These are phyloP conservation scores for Wasmannia auropunctata DNA, from an alignment of 1,140 invertebrate genomes.

Conservation along the genomic window DNA sequence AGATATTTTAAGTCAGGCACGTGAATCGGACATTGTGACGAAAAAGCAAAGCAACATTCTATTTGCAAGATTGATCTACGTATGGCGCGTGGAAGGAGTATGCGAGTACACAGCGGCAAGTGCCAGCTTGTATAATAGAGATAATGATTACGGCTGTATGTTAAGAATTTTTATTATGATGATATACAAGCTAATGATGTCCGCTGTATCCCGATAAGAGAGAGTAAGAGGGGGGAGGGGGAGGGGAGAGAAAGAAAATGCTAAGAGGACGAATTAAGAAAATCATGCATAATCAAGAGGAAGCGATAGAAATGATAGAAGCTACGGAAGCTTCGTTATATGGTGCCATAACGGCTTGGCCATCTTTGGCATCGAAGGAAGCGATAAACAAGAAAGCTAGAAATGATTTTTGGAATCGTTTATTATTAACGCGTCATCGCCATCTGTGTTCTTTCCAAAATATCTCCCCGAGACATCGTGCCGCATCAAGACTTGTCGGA, in stretches of 20 bases:
- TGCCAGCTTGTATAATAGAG: slow-evolving; percentile 76
- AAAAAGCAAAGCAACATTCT: slow-evolving; percentile 12
- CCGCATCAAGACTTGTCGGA: slow-evolving; percentile 1
- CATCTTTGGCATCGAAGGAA: slow-evolving; percentile 28
- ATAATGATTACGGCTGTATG: slow-evolving; percentile 73
- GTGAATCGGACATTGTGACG: slow-evolving; percentile 15
- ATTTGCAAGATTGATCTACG: neutral
- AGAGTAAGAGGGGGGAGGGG: neutral
- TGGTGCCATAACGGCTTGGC: slow-evolving; percentile 54
- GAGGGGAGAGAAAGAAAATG: slow-evolving; percentile 19
- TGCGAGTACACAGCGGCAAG: slow-evolving; percentile 42
- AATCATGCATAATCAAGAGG: slow-evolving; percentile 50
- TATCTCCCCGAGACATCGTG: slow-evolving; percentile 31
- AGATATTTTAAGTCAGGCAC: slow-evolving; percentile 19
- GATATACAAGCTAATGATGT: slow-evolving; percentile 62
- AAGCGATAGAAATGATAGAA: too few relatives aligned
- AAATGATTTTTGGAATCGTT: slow-evolving; percentile 24
- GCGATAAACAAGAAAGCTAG: slow-evolving; percentile 15
- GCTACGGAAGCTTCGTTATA: slow-evolving; percentile 24
- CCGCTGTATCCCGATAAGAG: slow-evolving; percentile 44
- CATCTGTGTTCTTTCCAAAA: slow-evolving; percentile 68
- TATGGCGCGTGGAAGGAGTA: slow-evolving; percentile 7
- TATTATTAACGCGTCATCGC: slow-evolving; percentile 65
- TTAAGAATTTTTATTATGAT: slow-evolving; percentile 49
- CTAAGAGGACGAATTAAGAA: slow-evolving; percentile 37